Percentiles rank a stretch among this genome's conserved stretches.
phyloP scores from a whole-genome alignment of 2,797 vertebrate species.

The Adrianichthys oophorus region DNA sequence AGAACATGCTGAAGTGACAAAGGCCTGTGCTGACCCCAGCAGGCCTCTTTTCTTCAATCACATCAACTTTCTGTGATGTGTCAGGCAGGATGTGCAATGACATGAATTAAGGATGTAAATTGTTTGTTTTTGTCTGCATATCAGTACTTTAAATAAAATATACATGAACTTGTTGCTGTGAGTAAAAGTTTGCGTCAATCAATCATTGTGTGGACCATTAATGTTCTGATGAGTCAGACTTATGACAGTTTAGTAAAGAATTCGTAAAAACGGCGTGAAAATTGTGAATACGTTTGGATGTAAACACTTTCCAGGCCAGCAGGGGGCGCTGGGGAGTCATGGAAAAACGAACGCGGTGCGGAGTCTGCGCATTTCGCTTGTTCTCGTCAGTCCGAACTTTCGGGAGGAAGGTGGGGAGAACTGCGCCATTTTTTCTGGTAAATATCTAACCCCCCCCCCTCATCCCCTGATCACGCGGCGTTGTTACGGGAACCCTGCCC shows the following conservation, averaged over 20 bases:
- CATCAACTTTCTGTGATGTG: too few species aligned
- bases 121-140: too few species aligned
- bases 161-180: too few species aligned
- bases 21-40: too few species aligned
- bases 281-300: constrained; percentile 1
- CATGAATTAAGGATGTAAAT: too few species aligned
- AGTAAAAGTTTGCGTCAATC: too few species aligned
- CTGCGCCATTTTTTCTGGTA: constrained; percentile 66
- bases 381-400: constrained; percentile 68
- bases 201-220: too few species aligned
- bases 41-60: too few species aligned
- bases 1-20: too few species aligned
- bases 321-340: constrained; percentile 33
- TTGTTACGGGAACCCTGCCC: not conserved
- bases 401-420: constrained; percentile 58
- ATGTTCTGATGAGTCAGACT: not conserved
- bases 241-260: not conserved
- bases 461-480: too few species aligned
- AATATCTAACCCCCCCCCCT: constrained; percentile 13
- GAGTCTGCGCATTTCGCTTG: constrained; percentile 60
- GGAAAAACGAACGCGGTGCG: constrained; percentile 11
- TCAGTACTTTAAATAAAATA: too few species aligned
- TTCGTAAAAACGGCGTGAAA: not conserved
- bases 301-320: not conserved
- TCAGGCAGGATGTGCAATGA: too few species aligned